Conservation (phyloP, 2,888 invertebrate genomes). For the Amphiduros pacificus region DNA sequence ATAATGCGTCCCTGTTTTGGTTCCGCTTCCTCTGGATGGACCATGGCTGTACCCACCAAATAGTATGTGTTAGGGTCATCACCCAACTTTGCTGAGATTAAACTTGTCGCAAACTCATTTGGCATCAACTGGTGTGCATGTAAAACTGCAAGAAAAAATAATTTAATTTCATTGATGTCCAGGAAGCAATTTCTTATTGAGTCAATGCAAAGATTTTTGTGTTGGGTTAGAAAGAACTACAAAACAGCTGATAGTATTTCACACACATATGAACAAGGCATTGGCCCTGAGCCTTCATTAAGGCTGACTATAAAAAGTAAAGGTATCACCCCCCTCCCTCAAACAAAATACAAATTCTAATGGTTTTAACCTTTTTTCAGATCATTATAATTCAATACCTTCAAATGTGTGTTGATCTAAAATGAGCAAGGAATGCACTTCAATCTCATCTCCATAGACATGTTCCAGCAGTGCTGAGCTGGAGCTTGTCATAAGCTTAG, state of each 20-base stretch:
- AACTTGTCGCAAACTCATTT: conserved; percentile 86
- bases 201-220: no score
- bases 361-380: background rate
- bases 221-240: no score
- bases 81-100: conserved; percentile 87
- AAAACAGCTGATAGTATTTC: no score
- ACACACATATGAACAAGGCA: no score
- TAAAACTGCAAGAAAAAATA: conserved; percentile 68
- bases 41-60: conserved; percentile 85
- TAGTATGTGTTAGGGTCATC: conserved; percentile 91
- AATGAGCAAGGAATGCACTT: conserved; percentile 81
- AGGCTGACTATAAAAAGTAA: no score
- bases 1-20: conserved; percentile 89
- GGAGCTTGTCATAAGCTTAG: conserved; percentile 47
- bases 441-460: conserved; percentile 76
- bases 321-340: no score
- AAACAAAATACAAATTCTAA: no score
- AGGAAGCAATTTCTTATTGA: background rate
- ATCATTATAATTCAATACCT: conserved; percentile 49
- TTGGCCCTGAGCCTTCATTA: no score
- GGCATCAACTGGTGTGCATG: conserved; percentile 92
- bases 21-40: conserved; percentile 94
- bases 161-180: background rate
- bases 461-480: conserved; percentile 64
- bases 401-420: conserved; percentile 97